Evolutionary conservation across 1,140 invertebrate species (phyloP).

Genomic region (Diploscapter pachys): DNA sequence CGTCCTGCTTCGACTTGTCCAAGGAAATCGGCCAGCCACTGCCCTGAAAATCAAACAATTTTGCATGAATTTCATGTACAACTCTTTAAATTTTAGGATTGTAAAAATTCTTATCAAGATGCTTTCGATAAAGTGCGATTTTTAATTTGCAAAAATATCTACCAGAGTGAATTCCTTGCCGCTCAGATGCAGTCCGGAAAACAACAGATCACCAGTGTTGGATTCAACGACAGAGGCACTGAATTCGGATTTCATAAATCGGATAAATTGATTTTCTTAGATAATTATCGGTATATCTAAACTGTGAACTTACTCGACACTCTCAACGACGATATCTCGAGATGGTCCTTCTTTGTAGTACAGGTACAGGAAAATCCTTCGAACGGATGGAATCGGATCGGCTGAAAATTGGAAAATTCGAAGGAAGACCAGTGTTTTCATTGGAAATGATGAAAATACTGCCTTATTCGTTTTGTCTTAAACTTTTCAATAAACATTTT

Average conservation of each 20-base stretch:
- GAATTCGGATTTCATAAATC: conserved; percentile 7
- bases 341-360: conserved; percentile 41
- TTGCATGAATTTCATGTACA: not conserved
- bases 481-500: not conserved
- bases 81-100: too few species aligned
- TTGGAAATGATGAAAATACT: not conserved
- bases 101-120: not conserved
- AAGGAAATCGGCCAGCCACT: conserved; percentile 25
- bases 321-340: conserved; percentile 27
- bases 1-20: conserved; percentile 1
- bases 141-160: not conserved
- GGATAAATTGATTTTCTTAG: too few species aligned
- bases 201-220: conserved; percentile 12
- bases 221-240: conserved; percentile 23
- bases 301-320: too few species aligned
- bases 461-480: not conserved
- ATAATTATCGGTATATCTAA: too few species aligned
- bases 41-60: conserved; percentile 3
- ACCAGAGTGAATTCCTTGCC: conserved; percentile 17
- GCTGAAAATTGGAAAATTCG: not conserved
- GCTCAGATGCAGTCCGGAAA: conserved; percentile 12
- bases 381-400: conserved; percentile 18
- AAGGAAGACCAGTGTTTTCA: not conserved
- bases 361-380: conserved; percentile 34
- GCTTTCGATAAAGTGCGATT: not conserved